These are phyloP conservation scores for Gobio occitaniae DNA, from an alignment of 2,797 vertebrate species.

Conservation along the genomic window DNA sequence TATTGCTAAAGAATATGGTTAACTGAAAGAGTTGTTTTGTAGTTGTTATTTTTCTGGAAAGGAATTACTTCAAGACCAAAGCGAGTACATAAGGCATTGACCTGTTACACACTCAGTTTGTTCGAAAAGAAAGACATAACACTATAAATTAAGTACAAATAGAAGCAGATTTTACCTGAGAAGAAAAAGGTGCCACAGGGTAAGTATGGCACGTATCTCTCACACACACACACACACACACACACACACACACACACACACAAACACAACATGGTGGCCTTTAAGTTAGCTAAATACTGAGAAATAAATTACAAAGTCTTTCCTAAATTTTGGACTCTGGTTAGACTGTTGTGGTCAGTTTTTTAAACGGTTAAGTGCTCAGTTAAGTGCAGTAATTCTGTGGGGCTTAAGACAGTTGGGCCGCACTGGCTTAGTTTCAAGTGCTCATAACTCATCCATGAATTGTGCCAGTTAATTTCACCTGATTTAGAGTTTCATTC, in stretches of 20 bases:
- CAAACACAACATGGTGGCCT: slow-evolving; percentile 40
- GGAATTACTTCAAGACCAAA: slow-evolving; percentile 21
- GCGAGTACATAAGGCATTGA: slow-evolving; percentile 45
- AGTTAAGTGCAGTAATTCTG: slow-evolving; percentile 37
- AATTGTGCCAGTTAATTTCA: slow-evolving; percentile 17
- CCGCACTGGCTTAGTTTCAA: slow-evolving; percentile 21
- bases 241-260: slow-evolving; percentile 28
- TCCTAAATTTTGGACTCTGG: slow-evolving; percentile 23
- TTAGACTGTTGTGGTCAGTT: slow-evolving; percentile 30
- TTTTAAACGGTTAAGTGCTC: slow-evolving; percentile 38
- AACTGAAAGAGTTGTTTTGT: background rate
- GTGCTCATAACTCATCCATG: slow-evolving; percentile 14
- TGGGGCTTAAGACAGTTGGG: slow-evolving; percentile 39
- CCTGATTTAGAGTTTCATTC: slow-evolving; percentile 29
- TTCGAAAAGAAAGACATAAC: slow-evolving; percentile 12
- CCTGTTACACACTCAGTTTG: slow-evolving; percentile 25
- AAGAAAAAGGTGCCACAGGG: slow-evolving; percentile 48
- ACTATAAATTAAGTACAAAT: slow-evolving; percentile 44
- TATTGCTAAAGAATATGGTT: slow-evolving; percentile 45
- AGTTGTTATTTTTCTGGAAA: slow-evolving; percentile 7
- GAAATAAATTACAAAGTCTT: slow-evolving; percentile 37
- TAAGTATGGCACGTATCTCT: slow-evolving; percentile 32
- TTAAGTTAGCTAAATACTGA: slow-evolving; percentile 49
- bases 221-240: slow-evolving; percentile 28
- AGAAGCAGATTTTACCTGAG: slow-evolving; percentile 60